These are phyloP conservation scores for Aspidiotus rigidus DNA, from an alignment of 2,888 invertebrate species.

Conservation along the genomic window DNA sequence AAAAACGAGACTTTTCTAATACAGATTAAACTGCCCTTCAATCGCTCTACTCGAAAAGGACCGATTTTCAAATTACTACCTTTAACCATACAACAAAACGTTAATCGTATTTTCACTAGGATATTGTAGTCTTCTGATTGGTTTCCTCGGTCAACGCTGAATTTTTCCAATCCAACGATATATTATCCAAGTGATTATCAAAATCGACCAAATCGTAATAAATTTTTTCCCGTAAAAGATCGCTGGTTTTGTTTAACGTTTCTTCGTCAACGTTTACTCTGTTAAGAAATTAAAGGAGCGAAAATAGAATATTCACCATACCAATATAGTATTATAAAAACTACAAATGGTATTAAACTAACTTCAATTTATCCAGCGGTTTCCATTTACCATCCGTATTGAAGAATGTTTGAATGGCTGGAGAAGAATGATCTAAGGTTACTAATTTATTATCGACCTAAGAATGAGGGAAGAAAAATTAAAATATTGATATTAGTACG, in stretches of 20 bases:
- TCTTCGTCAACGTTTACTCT: conserved; percentile 44
- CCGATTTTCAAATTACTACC: no score
- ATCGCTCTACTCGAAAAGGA: no score
- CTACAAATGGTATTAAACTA: conserved; percentile 35
- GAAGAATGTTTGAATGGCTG: conserved; percentile 65
- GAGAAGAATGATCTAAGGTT: conserved; percentile 54
- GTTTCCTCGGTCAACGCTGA: conserved; percentile 52
- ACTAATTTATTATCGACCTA: conserved; percentile 42
- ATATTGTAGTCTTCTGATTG: neutral
- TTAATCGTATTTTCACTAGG: neutral
- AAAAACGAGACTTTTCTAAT: no score
- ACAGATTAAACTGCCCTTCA: no score
- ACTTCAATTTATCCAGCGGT: conserved; percentile 48
- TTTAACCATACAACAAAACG: neutral
- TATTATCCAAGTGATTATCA: conserved; percentile 92
- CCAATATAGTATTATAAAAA: no score
- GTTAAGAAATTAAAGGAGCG: neutral
- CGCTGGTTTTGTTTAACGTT: conserved; percentile 56
- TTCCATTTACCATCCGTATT: conserved; percentile 68
- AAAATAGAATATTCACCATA: neutral
- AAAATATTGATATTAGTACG: neutral
- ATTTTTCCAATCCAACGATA: conserved; percentile 84
- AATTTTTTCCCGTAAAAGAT: conserved; percentile 61
- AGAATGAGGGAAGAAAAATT: neutral
- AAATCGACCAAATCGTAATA: conserved; percentile 73